These are phyloP conservation scores for Myopa testacea DNA, from an alignment of 2,888 invertebrate genomes.

Conservation along the genomic window DNA sequence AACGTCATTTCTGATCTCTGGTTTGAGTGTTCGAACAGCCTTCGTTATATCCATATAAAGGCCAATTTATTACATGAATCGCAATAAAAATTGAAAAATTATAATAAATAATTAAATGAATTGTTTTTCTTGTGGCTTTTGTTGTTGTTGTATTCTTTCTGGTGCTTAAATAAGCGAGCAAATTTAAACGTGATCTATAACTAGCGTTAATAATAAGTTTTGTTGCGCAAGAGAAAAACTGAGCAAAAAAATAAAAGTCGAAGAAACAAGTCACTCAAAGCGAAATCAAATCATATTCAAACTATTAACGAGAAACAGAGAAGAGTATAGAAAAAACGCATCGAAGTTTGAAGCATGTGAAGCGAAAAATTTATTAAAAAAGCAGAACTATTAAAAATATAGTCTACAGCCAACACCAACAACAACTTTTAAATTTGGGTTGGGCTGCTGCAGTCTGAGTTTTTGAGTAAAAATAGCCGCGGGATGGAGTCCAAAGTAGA, in stretches of 20 bases:
- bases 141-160: too few relatives aligned
- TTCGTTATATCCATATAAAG: background rate
- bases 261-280: constrained; percentile 10
- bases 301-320: constrained; percentile 13
- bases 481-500: background rate
- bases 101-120: constrained; percentile 17
- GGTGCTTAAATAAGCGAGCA: background rate
- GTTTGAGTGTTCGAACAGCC: constrained; percentile 2
- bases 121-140: background rate
- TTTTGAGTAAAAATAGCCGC: background rate
- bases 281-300: constrained; percentile 32
- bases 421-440: constrained; percentile 5
- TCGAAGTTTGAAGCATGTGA: background rate
- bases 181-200: background rate
- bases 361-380: background rate
- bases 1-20: constrained; percentile 8
- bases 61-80: background rate
- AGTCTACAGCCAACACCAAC: background rate
- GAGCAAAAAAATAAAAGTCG: too few relatives aligned
- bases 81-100: constrained; percentile 16
- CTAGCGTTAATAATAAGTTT: constrained; percentile 6
- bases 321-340: background rate
- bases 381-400: background rate
- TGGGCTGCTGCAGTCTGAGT: background rate
- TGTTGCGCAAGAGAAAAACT: background rate